Conservation (phyloP, 2,113 vertebrate genomes). For the Diadophis punctatus region DNA sequence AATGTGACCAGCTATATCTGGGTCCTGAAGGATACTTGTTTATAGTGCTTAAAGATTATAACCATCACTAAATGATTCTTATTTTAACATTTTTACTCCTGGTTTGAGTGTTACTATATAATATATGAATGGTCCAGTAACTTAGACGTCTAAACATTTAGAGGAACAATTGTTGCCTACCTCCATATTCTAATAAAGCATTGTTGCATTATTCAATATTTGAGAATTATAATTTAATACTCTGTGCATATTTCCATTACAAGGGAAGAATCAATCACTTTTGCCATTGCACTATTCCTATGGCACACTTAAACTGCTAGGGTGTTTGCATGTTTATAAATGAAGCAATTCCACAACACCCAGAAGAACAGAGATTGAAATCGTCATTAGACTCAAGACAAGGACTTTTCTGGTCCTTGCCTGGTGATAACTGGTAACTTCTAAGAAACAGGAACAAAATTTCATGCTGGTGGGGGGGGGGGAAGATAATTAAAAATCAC, state of each 20-base stretch:
- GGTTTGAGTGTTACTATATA: background rate
- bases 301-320: background rate
- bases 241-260: background rate
- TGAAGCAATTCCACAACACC: background rate
- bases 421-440: background rate
- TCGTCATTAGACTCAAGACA: background rate
- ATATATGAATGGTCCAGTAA: background rate
- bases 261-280: background rate
- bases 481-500: background rate
- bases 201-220: background rate
- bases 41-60: background rate
- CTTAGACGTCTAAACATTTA: background rate
- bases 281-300: background rate
- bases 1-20: background rate
- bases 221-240: background rate
- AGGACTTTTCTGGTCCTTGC: background rate
- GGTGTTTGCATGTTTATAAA: background rate
- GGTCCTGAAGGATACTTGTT: background rate
- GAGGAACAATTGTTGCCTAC: background rate
- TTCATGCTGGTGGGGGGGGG: background rate
- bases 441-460: background rate
- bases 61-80: background rate
- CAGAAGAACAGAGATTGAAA: background rate
- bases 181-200: background rate
- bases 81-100: background rate